Evolutionary conservation across 2,797 vertebrate species (phyloP).

Genomic region (Rhabdophis nuchalis): DNA sequence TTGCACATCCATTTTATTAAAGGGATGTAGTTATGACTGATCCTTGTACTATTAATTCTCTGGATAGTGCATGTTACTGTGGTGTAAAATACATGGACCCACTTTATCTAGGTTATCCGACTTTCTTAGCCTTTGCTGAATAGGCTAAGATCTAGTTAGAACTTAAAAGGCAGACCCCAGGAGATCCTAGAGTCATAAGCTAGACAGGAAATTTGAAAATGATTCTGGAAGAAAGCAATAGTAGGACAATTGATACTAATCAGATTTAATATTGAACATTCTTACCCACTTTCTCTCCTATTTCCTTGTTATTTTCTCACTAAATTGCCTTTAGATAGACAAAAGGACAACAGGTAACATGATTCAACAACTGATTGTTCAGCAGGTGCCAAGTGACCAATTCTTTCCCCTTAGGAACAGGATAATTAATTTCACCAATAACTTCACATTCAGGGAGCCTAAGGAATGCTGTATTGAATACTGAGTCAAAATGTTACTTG

Average conservation of each 20-base stretch:
- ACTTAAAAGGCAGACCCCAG: background rate
- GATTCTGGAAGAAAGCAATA: background rate
- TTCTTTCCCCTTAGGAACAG: constrained; percentile 30
- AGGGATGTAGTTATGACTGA: background rate
- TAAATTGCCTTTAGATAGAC: constrained; percentile 21
- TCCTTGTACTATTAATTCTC: background rate
- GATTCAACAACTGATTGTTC: constrained; percentile 11
- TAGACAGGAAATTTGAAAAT: background rate
- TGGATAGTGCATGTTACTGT: background rate
- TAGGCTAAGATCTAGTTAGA: background rate
- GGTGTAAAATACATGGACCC: background rate
- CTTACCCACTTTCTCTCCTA: background rate
- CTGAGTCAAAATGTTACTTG: constrained; percentile 23
- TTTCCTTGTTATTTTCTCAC: background rate
- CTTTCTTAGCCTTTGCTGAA: background rate
- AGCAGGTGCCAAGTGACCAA: constrained; percentile 42
- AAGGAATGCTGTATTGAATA: constrained; percentile 24
- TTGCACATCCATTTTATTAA: background rate
- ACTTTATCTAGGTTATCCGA: background rate
- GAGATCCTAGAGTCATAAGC: background rate
- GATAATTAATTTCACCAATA: constrained; percentile 42
- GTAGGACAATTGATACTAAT: constrained; percentile 20
- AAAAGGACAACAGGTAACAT: constrained; percentile 5
- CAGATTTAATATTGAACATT: background rate
- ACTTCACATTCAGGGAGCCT: constrained; percentile 25